Evolutionary conservation across 53 echinoderm and acorn worm species (phyloP).

Genomic region (Holothuria leucospilota): DNA sequence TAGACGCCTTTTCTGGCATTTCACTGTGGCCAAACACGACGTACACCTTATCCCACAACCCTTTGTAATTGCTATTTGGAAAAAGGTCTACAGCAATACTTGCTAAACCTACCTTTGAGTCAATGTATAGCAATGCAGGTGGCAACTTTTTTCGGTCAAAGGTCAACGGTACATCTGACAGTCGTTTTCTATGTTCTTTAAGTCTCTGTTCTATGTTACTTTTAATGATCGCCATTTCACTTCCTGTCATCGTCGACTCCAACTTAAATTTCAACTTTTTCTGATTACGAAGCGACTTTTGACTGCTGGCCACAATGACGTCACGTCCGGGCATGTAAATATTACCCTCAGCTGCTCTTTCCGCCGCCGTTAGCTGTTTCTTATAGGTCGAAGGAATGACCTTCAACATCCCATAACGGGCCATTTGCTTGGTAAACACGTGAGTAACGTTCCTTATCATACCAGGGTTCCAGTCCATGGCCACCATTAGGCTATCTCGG

Average conservation of each 20-base stretch:
- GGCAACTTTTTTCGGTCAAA: slow-evolving; percentile 19
- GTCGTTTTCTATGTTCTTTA: slow-evolving; percentile 9
- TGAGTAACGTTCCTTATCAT: slow-evolving; percentile 30
- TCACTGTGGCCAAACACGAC: no score
- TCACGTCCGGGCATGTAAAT: slow-evolving; percentile 42
- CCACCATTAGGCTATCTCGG: not conserved
- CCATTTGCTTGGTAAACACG: slow-evolving; percentile 22
- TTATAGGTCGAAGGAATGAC: slow-evolving; percentile 6
- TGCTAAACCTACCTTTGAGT: slow-evolving; percentile 8
- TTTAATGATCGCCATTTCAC: slow-evolving; percentile 13
- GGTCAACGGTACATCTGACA: slow-evolving; percentile 12
- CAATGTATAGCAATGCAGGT: slow-evolving; percentile 28
- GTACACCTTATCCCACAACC: no score
- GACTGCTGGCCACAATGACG: slow-evolving; percentile 27
- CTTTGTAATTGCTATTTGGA: no score
- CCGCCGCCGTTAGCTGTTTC: not conserved
- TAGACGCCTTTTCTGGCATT: no score
- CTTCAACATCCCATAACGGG: not conserved
- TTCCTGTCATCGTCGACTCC: slow-evolving; percentile 4
- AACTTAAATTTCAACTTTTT: not conserved
- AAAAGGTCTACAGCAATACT: no score
- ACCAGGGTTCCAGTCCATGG: slow-evolving; percentile 13
- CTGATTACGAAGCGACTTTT: slow-evolving; percentile 1
- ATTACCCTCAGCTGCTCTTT: slow-evolving; percentile 32
- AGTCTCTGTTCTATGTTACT: not conserved